Evolutionary conservation across 2,113 vertebrate genomes (phyloP), one percentile per base, ranked within the genome.

Genomic region (Acrocephalus kingi): DNA sequence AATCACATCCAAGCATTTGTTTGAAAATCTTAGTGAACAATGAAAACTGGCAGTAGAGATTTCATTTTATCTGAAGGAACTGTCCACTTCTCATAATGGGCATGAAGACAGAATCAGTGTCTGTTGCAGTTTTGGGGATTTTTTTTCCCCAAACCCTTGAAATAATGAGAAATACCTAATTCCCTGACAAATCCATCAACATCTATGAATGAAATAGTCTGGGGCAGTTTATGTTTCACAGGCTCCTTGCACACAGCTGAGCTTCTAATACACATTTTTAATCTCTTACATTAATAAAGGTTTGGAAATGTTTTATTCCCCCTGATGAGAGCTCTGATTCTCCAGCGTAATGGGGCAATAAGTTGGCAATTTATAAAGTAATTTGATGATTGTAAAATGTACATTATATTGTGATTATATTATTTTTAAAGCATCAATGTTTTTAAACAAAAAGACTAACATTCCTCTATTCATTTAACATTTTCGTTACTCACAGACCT

Each of bases 291-390:
- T 78, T 75, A 93, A 61, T 81, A 89, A 63, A 15, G 1, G 9
- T 35, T 35, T 90, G 62, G 54, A 95, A 89, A 61, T 68, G 6
- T 56, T 91, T 93, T 71, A 52, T 69, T 90, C 6, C 11, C 24
- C 9, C 8, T 19, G 12, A 92, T 45, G 77, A 91, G n/a, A 94
- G 7, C n/a, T 68, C 52, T 68, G 69, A 67, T 71, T 90, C 80
- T 92, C 20, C n/a, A 75, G 43, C 41, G 63, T 49, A 55, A 92
- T 21, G 18, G 39, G 16, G 31, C 37, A 85, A 86, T 28, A 77
- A 76, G 25, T 68, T 55, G 61, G 45, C 22, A 77, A 90, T 86
- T 80, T 69, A 11, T 62, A 73, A 93, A 90, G n/a, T 13, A 86
- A 86, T 59, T 11, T 58, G 11, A 55, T 80, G 63, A 58, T 16